Percentiles rank a stretch among this genome's conserved stretches.
These are phyloP conservation scores for Chitala chitala DNA, from an alignment of 2,113 vertebrate species.

Conservation along the genomic window DNA sequence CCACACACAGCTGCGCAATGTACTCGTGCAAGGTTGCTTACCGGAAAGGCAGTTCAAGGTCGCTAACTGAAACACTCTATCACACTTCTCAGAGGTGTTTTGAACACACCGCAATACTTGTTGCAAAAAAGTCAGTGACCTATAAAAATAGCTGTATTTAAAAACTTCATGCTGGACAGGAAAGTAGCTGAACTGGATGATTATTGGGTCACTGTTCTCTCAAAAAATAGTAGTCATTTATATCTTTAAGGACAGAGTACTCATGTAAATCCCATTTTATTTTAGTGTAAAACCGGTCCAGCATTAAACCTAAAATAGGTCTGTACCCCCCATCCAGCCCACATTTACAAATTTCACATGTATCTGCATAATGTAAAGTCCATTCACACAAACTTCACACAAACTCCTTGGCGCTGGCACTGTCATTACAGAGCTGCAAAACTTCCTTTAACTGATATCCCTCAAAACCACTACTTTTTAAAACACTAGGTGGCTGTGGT, in stretches of 20 bases:
- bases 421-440: neutral
- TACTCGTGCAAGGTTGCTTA: neutral
- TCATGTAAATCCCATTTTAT: neutral
- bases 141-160: neutral
- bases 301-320: neutral
- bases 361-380: neutral
- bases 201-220: neutral
- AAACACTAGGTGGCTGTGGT: no score
- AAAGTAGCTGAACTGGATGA: neutral
- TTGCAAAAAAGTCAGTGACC: neutral
- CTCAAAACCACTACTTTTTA: no score
- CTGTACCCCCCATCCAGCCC: no score
- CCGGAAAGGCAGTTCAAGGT: conserved; percentile 33
- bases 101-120: neutral
- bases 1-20: neutral
- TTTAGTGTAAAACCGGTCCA: neutral
- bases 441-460: neutral
- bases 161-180: neutral
- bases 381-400: no score
- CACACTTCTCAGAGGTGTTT: neutral
- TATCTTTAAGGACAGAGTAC: neutral
- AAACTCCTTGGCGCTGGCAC: no score
- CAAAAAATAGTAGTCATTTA: no score
- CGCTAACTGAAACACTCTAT: conserved; percentile 9
- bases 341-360: no score